Base-by-base conservation (phyloP, 1,140 invertebrate species). In the Ditylenchus dipsaci region DNA sequence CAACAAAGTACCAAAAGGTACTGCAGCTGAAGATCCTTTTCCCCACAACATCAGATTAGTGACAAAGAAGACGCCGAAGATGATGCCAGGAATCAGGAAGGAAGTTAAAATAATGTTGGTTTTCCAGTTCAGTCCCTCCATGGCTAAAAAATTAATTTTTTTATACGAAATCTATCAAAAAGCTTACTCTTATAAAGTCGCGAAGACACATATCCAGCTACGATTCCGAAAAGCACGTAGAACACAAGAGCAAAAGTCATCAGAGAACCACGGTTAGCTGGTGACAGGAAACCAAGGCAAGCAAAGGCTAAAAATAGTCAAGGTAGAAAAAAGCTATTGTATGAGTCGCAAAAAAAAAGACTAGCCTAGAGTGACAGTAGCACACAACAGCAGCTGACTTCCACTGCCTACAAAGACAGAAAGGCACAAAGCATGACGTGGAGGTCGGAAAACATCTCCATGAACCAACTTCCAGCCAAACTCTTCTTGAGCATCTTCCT, bases 401-500 rank as follows among this genome's bases (percentile, higher is more conserved):
- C 95, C 95, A 67, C 91, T 93, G 17, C 95, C 95, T 42, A 96
- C 87, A 72, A 97, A 89, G 0, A 98, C 92, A 0, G 94, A 91
- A 8, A 98, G 85, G 5, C 97, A 80, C 92, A 98, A 96, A 68
- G 93, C 93, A 81, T 95, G 92, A 17, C 92, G 87, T n/a, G 95
- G 95, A 3, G 95, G 92, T 13, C 93, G 85, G 84, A 95, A 95
- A 0, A 95, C 91, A 85, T 95, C 92, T 15, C 92, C 93, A 82
- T 95, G 92, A 1, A 95, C 92, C 47, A 98, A 85, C 86, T 98
- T 98, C 95, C 95, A 98, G 23, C 95, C 95, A 86, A 97, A 97
- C 84, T 97, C 94, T 85, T 98, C 95, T 86, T 95, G 88, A 13
- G 93, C 93, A 87, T 97, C 95, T 86, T 98, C 95, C 84, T 87